phyloP scores from a whole-genome alignment of 2,113 vertebrate genomes.

The Onychostoma macrolepis region DNA sequence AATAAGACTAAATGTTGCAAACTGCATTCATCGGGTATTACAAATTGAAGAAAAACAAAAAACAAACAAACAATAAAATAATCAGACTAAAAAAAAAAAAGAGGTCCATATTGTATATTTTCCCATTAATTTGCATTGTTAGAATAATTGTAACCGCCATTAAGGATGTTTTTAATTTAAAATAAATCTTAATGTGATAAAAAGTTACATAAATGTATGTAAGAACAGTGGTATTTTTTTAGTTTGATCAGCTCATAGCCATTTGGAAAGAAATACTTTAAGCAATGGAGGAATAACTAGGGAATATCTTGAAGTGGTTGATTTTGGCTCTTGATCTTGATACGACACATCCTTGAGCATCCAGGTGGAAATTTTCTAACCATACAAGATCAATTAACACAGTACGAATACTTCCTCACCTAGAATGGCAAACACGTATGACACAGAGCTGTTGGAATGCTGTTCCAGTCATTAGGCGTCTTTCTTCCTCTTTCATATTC shows the following conservation, averaged over 20 bases:
- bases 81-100: background rate
- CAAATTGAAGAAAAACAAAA: background rate
- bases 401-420: background rate
- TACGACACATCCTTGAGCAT: slow-evolving; percentile 16
- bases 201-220: slow-evolving; percentile 4
- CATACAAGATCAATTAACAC: slow-evolving; percentile 34
- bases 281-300: background rate
- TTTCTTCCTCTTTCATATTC: slow-evolving; percentile 4
- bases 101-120: background rate
- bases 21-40: background rate
- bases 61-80: background rate
- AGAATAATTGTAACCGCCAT: background rate
- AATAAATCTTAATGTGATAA: background rate
- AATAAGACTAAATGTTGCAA: background rate
- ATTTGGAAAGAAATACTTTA: background rate
- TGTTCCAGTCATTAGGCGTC: background rate
- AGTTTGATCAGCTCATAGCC: background rate
- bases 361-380: slow-evolving; percentile 38
- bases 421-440: slow-evolving; percentile 38
- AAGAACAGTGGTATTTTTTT: background rate
- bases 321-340: slow-evolving; percentile 35
- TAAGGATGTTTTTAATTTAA: background rate
- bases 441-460: slow-evolving; percentile 51
- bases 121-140: background rate
- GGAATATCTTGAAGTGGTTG: background rate